Conservation (phyloP, 1,140 invertebrate species). For the Alviniconcha marisindica region DNA sequence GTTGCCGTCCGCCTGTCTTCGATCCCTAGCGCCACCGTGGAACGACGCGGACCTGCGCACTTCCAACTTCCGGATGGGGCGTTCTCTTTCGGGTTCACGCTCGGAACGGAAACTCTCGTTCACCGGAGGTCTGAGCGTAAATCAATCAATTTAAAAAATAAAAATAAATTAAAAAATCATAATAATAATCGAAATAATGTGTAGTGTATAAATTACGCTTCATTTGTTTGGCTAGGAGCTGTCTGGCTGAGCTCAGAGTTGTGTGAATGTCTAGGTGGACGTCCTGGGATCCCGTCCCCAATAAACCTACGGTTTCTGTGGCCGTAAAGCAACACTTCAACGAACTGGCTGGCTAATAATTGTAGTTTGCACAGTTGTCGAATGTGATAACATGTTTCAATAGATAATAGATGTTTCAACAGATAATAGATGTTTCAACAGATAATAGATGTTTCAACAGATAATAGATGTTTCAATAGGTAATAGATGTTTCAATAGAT, state of each 20-base stretch:
- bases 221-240: too few species aligned
- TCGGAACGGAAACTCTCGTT: slow-evolving; percentile 22
- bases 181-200: background rate
- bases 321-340: too few species aligned
- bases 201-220: too few species aligned
- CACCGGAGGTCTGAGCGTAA: background rate
- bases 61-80: background rate
- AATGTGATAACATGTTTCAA: too few species aligned
- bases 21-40: background rate
- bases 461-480: too few species aligned
- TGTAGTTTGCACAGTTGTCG: too few species aligned
- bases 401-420: too few species aligned
- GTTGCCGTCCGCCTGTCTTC: background rate
- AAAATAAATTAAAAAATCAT: background rate
- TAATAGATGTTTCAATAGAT: too few species aligned
- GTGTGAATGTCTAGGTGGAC: background rate
- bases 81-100: background rate
- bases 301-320: background rate
- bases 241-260: background rate
- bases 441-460: too few species aligned
- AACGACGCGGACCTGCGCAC: background rate
- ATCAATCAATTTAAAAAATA: background rate
- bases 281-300: background rate
- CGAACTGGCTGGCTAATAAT: too few species aligned
- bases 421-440: too few species aligned